These are phyloP conservation scores for Drosophila falleni DNA, from an alignment of 2,888 invertebrate genomes.

Conservation along the genomic window DNA sequence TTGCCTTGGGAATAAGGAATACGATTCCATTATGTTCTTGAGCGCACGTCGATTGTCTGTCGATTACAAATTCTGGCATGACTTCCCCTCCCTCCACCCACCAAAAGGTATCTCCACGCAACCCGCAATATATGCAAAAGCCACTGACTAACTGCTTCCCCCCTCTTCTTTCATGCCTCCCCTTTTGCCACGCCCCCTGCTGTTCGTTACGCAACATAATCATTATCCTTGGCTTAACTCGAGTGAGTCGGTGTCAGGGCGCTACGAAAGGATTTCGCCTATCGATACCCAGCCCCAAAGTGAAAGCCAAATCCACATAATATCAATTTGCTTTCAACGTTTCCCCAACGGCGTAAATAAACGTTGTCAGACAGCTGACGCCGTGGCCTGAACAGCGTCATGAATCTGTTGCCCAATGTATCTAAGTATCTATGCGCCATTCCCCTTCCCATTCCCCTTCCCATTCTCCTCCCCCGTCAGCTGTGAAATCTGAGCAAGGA, in stretches of 20 bases:
- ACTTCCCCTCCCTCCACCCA: background rate
- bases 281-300: slow-evolving; percentile 74
- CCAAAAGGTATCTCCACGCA: slow-evolving; percentile 1
- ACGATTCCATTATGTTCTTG: slow-evolving; percentile 67
- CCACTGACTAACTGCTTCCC: slow-evolving; percentile 6
- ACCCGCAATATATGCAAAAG: slow-evolving; percentile 64
- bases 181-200: background rate
- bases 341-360: slow-evolving; percentile 70
- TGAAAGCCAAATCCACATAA: slow-evolving; percentile 82
- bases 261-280: slow-evolving; percentile 75
- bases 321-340: slow-evolving; percentile 83
- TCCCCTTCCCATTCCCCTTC: background rate
- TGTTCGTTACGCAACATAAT: slow-evolving; percentile 74
- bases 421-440: background rate
- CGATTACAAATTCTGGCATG: slow-evolving; percentile 69
- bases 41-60: slow-evolving; percentile 78
- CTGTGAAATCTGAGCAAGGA: slow-evolving; percentile 49
- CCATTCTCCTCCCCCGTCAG: background rate
- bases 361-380: slow-evolving; percentile 63
- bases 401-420: slow-evolving; percentile 40
- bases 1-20: slow-evolving; percentile 56
- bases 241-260: slow-evolving; percentile 49
- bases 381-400: slow-evolving; percentile 18
- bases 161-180: slow-evolving; percentile 4
- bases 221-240: slow-evolving; percentile 81